Evolutionary conservation across 2,888 invertebrate genomes (phyloP).

Genomic region (Cancer borealis): DNA sequence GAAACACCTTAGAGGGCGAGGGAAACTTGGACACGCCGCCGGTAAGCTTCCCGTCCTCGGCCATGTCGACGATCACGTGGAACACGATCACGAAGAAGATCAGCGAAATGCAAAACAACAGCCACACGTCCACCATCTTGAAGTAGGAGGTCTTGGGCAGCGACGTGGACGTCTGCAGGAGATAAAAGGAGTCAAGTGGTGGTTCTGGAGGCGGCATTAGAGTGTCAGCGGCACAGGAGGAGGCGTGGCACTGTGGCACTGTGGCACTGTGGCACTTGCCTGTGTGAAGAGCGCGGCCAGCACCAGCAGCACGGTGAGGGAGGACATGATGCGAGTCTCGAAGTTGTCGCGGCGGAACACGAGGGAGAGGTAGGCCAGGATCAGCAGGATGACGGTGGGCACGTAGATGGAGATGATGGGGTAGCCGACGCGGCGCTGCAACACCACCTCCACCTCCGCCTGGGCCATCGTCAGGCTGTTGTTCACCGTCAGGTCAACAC

Average conservation of each 20-base stretch:
- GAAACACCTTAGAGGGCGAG: conserved; percentile 42
- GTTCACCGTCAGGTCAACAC: conserved; percentile 34
- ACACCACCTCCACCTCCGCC: conserved; percentile 61
- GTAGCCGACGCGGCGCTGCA: conserved; percentile 70
- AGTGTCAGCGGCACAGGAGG: background rate
- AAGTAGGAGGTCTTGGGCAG: conserved; percentile 70
- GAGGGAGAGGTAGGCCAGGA: conserved; percentile 66
- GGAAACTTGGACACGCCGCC: background rate
- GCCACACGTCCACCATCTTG: conserved; percentile 73
- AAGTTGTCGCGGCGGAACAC: conserved; percentile 69
- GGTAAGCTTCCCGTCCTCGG: conserved; percentile 58
- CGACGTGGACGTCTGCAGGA: conserved; percentile 59
- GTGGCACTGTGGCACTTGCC: background rate
- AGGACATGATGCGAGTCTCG: conserved; percentile 73
- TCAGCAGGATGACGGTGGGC: conserved; percentile 62
- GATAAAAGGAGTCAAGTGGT: background rate
- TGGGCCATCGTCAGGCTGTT: conserved; percentile 59
- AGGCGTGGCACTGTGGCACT: background rate
- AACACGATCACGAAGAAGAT: conserved; percentile 71
- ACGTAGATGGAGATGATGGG: conserved; percentile 66
- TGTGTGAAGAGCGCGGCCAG: conserved; percentile 73
- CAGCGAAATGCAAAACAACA: conserved; percentile 65
- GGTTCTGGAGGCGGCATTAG: background rate
- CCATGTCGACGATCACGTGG: conserved; percentile 68
- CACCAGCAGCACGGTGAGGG: conserved; percentile 72